Conservation (phyloP, 1,140 invertebrate genomes). For the Cardiocondyla obscurior region DNA sequence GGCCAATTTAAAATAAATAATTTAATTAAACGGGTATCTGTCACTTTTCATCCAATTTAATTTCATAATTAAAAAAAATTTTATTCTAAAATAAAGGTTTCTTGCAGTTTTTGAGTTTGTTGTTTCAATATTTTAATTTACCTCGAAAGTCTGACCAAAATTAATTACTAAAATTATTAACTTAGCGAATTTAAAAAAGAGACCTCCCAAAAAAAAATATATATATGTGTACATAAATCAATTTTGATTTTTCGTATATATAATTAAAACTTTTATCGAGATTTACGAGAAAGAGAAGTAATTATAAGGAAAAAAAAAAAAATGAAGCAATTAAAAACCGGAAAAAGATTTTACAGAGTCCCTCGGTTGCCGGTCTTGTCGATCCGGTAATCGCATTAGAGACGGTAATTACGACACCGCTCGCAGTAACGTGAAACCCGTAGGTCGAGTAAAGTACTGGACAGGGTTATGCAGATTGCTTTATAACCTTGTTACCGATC, state of each 20-base stretch:
- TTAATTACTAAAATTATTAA: too few relatives aligned
- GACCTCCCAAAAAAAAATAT: too few relatives aligned
- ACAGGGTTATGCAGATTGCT: conserved; percentile 84
- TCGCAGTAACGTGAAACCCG: conserved; percentile 56
- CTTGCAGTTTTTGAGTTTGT: too few relatives aligned
- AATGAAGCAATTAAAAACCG: neutral
- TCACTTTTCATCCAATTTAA: too few relatives aligned
- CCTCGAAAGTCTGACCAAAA: too few relatives aligned
- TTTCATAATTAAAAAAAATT: too few relatives aligned
- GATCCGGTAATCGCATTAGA: conserved; percentile 81
- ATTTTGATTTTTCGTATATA: neutral
- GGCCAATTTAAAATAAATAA: neutral
- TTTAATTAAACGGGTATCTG: neutral
- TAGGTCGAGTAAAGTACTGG: conserved; percentile 76
- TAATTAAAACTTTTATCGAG: neutral
- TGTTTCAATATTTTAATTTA: too few relatives aligned
- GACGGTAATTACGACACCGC: conserved; percentile 79
- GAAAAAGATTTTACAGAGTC: conserved; percentile 42
- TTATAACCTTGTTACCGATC: conserved; percentile 84
- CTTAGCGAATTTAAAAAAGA: too few relatives aligned
- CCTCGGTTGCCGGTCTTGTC: conserved; percentile 79
- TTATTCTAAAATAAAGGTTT: too few relatives aligned
- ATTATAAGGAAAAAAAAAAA: neutral
- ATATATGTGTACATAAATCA: neutral
- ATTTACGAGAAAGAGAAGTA: neutral